Conservation (phyloP, 2,888 invertebrate species). For the Physocephala rufipes region DNA sequence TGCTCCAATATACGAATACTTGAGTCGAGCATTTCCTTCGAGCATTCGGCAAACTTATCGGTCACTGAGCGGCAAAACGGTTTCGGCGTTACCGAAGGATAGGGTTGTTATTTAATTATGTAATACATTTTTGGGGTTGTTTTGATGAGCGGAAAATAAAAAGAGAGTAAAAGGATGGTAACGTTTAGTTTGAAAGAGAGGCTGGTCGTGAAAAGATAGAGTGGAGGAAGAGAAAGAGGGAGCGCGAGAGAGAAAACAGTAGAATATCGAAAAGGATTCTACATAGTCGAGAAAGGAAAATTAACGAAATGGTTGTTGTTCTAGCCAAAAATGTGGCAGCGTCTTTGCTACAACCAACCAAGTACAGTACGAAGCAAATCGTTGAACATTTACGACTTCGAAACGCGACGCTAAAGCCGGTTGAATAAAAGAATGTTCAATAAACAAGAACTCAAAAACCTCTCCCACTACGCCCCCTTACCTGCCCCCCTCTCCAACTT, state of each 20-base stretch:
- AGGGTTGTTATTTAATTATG: constrained; percentile 5
- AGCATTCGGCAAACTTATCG: no score
- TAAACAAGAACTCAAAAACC: no score
- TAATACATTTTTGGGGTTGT: constrained; percentile 14
- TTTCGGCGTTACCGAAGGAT: not conserved
- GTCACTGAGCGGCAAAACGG: not conserved
- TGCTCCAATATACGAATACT: not conserved
- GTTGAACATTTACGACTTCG: not conserved
- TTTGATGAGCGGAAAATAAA: not conserved
- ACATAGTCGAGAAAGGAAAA: not conserved
- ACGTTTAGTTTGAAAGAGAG: not conserved
- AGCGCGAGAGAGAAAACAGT: not conserved
- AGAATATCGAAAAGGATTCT: constrained; percentile 10
- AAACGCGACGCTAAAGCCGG: not conserved
- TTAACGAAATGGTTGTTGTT: constrained; percentile 17
- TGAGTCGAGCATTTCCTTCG: not conserved
- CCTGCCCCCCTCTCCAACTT: not conserved
- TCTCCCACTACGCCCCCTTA: not conserved
- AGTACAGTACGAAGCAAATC: constrained; percentile 21
- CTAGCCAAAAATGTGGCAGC: not conserved
- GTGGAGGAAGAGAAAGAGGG: not conserved
- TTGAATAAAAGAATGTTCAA: not conserved
- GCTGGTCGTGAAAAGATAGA: no score
- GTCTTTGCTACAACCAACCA: not conserved
- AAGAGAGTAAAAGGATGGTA: not conserved